These are phyloP conservation scores for Papilio xuthus DNA, from an alignment of 1,140 invertebrate species.

Conservation along the genomic window DNA sequence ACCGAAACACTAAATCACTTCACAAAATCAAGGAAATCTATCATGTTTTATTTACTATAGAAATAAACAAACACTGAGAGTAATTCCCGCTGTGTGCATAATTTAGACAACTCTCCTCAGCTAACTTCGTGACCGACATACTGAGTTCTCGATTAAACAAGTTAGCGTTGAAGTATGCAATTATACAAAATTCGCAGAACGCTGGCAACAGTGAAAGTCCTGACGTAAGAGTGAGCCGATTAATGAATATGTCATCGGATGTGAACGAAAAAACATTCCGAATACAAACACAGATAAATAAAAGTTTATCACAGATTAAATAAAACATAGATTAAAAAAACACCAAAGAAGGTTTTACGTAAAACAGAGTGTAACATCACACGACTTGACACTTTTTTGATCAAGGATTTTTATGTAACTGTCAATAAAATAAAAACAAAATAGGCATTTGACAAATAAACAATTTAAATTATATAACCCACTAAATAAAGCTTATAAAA, in stretches of 20 bases:
- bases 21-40: not conserved
- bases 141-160: constrained; percentile 41
- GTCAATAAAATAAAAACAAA: no score
- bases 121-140: constrained; percentile 41
- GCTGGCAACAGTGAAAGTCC: constrained; percentile 40
- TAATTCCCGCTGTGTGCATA: constrained; percentile 28
- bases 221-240: constrained; percentile 35
- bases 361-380: not conserved
- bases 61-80: constrained; percentile 17
- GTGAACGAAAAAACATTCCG: constrained; percentile 6
- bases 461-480: no score
- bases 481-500: no score
- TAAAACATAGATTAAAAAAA: not conserved
- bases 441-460: no score
- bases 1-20: not conserved
- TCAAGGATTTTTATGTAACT: no score
- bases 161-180: constrained; percentile 40
- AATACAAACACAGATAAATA: constrained; percentile 4
- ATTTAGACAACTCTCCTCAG: constrained; percentile 38
- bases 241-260: constrained; percentile 25
- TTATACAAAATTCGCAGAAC: constrained; percentile 43
- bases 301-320: not conserved
- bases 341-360: not conserved
- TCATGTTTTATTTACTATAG: constrained; percentile 11
- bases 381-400: no score